phyloP scores from a whole-genome alignment of 2,797 vertebrate species.

The Oryzias dopingdopingensis region DNA sequence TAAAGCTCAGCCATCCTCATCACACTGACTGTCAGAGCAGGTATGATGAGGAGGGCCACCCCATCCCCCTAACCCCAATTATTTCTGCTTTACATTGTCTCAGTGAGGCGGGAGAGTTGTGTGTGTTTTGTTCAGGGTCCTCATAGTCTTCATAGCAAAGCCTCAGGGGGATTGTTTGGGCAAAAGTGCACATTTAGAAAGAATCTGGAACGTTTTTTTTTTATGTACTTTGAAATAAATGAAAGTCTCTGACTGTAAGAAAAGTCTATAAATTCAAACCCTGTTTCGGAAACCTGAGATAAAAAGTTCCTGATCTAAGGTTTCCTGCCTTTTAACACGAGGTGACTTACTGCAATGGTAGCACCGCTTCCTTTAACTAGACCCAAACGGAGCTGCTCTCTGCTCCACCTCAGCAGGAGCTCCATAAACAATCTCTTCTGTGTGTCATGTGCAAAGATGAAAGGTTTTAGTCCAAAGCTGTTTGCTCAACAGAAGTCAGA shows the following conservation, averaged over 20 bases:
- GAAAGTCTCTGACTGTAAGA: not conserved
- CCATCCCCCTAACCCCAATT: conserved; percentile 41
- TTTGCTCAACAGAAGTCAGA: too few relatives aligned
- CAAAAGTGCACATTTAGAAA: conserved; percentile 29
- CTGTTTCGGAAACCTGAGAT: conserved; percentile 1
- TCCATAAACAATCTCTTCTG: too few relatives aligned
- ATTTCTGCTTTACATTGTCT: conserved; percentile 54
- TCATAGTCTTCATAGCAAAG: conserved; percentile 12
- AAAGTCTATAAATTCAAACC: conserved; percentile 7
- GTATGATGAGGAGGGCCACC: conserved; percentile 16
- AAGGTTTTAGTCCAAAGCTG: too few relatives aligned
- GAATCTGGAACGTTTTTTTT: conserved; percentile 7
- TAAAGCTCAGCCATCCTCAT: conserved; percentile 60
- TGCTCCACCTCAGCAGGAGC: conserved; percentile 32
- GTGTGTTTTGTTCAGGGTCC: conserved; percentile 24
- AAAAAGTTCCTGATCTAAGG: not conserved
- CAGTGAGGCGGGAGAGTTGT: conserved; percentile 38
- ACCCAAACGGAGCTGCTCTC: conserved; percentile 46
- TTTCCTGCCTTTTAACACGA: conserved; percentile 1
- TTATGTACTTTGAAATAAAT: too few relatives aligned
- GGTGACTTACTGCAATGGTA: conserved; percentile 3
- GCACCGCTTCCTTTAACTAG: conserved; percentile 12
- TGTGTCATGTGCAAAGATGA: too few relatives aligned
- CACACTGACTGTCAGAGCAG: conserved; percentile 48
- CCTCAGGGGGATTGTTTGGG: conserved; percentile 21